phyloP scores from a whole-genome alignment of 2,113 vertebrate species.

The Osmerus eperlanus region DNA sequence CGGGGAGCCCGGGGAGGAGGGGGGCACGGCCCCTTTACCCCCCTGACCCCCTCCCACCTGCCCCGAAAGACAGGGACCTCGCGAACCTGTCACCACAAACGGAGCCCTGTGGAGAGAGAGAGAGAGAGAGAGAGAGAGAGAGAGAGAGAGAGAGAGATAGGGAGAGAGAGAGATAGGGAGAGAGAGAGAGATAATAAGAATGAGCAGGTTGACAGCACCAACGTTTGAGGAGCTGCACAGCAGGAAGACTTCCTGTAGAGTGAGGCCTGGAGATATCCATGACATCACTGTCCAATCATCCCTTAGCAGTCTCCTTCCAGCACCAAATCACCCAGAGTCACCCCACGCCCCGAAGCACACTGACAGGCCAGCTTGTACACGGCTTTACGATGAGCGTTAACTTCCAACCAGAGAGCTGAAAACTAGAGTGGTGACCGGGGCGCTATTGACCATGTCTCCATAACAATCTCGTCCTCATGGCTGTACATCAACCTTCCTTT shows the following conservation, averaged over 20 bases:
- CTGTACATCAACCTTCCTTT: too few relatives aligned
- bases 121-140: neutral
- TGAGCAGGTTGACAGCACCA: neutral
- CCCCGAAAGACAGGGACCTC: constrained; percentile 71
- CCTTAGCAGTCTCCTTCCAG: neutral
- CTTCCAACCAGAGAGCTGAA: too few relatives aligned
- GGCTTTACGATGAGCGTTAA: too few relatives aligned
- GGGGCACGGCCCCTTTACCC: constrained; percentile 40
- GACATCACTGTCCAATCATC: too few relatives aligned
- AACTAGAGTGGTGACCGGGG: too few relatives aligned
- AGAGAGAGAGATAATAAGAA: too few relatives aligned
- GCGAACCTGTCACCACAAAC: constrained; percentile 73
- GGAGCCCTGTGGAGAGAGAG: constrained; percentile 76
- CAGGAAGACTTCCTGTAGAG: too few relatives aligned
- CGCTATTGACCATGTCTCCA: too few relatives aligned
- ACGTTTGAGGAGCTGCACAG: neutral
- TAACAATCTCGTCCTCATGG: too few relatives aligned
- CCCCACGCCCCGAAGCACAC: too few relatives aligned
- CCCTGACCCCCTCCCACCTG: constrained; percentile 61
- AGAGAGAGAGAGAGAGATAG: neutral
- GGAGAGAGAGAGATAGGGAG: neutral
- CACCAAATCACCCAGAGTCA: neutral
- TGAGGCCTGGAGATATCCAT: too few relatives aligned
- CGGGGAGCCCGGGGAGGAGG: constrained; percentile 70
- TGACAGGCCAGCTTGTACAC: too few relatives aligned